Evolutionary conservation across 2,888 invertebrate species (phyloP), one percentile per base, ranked within the genome.

Genomic region (Smittia sp.): DNA sequence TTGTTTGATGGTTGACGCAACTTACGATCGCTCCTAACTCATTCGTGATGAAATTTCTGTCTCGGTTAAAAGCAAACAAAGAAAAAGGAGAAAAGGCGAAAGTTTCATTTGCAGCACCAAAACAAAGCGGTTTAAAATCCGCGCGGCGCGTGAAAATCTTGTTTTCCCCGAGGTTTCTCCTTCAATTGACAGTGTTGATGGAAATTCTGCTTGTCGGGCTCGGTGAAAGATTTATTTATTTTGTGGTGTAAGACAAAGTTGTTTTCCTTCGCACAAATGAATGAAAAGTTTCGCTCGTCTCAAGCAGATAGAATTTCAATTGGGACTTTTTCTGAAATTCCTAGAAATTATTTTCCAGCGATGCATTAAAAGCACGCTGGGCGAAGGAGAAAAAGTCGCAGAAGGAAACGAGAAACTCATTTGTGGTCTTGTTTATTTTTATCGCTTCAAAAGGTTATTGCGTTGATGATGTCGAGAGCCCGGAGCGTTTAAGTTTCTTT

Each of bases 391-490:
- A n/a, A 15, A 11, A n/a, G 38, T 38, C 38, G 38, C 38, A 9
- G 38, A 6, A 9, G 7, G 38, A 38, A 38, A 11, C 6, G 38
- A 38, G 38, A 38, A 38, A 6, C 46, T 46, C 46, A 46, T 46
- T 46, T 46, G 46, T 46, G 46, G 46, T 15, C 11, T 46, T 46
- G 46, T 46, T 46, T 46, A 46, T 46, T 46, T 46, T 46, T 46
- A 46, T 46, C n/a, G 46, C 2, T 11, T 46, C n/a, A n/a, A 15
- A 15, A 46, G 6, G 38, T 38, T 9, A 11, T 11, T n/a, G 46
- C 11, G 46, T 46, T 46, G 46, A 46, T n/a, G 15, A 46, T 11
- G 46, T 46, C 46, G 15, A 38, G n/a, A n/a, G n/a, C n/a, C 6
- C 38, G 11, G 11, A 38, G 38, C 11, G 38, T 38, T 38, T 38